phyloP scores from a whole-genome alignment of 2,113 vertebrate species.

The Empidonax traillii region DNA sequence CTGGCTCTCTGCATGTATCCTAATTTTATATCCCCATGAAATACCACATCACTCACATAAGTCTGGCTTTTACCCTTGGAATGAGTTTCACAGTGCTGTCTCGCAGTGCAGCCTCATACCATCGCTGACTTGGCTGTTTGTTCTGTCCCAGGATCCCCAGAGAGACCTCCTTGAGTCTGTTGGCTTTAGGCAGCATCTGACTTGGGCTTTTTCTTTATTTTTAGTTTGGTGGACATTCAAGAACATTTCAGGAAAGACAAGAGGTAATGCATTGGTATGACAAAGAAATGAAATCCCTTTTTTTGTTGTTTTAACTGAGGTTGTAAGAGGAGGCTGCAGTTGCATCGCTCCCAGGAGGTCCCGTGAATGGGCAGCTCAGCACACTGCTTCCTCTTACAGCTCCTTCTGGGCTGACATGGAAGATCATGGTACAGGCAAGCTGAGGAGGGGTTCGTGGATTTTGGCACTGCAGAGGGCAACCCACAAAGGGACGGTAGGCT shows the following conservation, averaged over 20 bases:
- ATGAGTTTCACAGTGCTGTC: background rate
- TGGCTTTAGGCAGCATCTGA: background rate
- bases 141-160: background rate
- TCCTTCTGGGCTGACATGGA: background rate
- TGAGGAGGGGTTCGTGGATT: background rate
- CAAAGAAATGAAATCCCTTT: background rate
- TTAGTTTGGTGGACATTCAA: background rate
- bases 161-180: background rate
- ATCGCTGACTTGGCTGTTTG: background rate
- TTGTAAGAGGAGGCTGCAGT: background rate
- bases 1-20: background rate
- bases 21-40: conserved; percentile 38
- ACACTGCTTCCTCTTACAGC: background rate
- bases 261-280: background rate
- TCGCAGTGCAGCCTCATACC: background rate
- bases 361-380: background rate
- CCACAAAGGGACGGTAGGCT: rapidly evolving
- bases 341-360: background rate
- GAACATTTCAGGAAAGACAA: background rate
- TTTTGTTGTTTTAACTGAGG: background rate
- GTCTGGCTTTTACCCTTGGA: conserved; percentile 24
- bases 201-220: background rate
- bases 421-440: background rate
- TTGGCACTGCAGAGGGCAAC: rapidly evolving
- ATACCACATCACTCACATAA: conserved; percentile 48